Base-by-base conservation (phyloP, 2,113 vertebrate species). In the Cinclus cinclus region DNA sequence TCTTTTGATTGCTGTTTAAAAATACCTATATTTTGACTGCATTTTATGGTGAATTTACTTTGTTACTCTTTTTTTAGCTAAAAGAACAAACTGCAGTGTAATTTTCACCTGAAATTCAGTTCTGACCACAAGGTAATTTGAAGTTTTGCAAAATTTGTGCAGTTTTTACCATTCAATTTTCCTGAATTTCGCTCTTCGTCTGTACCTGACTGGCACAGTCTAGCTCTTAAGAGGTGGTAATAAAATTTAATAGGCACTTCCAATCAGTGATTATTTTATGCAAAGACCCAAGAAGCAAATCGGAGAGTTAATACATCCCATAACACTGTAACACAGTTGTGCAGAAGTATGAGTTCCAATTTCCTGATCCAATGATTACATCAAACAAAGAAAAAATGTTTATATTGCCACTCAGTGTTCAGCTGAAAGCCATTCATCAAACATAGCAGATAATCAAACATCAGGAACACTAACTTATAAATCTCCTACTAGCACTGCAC, bases 361-460 rank as follows among this genome's bases (percentile, higher is more conserved):
- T 96, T 96, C 37, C 71, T 59, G 53, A 89, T 84, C 41, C 37
- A 81, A 65, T 2, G 52, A 73, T 96, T 67, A 60, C 20, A 83
- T 90, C 77, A 88, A 87, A 47, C 33, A 87, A 90, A 96, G 47
- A 80, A 30, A 94, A 78, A 59, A 44, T 87, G 60, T 94, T 95
- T 87, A 64, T 93, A 81, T 83, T 8, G 11, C 59, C 53, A 44
- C 46, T 87, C 64, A 70, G 42, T 87, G 53, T 86, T 97, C 64
- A 77, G 64, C 65, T 94, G 85, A 92, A 88, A 89, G 14, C 15
- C 59, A 77, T 97, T 96, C 90, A 89, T 97, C 93, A 97, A 91
- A 60, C 47, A 70, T 5, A 89, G 64, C 67, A 92, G 64, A 74
- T 94, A 95, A 94, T 91, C 47, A 97, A 95, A 87, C 41, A 56